A percentile compares a stretch with the other conserved stretches of the same genome.
phyloP scores from a whole-genome alignment of 1,140 invertebrate genomes.

The Hetaerina americana region DNA sequence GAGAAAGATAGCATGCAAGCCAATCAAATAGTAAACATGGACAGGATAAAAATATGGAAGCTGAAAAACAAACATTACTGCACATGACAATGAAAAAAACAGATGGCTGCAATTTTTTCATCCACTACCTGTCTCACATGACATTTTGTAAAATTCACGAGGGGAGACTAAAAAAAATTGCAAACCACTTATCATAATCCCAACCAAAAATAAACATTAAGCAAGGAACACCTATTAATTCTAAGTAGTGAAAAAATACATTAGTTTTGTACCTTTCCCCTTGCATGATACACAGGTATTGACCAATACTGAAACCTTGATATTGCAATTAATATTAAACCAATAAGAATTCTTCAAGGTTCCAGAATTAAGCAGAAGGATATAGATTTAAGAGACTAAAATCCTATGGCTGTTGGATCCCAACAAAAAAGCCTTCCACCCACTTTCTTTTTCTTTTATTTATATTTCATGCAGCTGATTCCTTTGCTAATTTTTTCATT shows the following conservation, averaged over 20 bases:
- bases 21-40: background rate
- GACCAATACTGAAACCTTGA: too few species aligned
- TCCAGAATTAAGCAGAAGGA: too few species aligned
- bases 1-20: background rate
- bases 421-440: too few species aligned
- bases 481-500: too few species aligned
- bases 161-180: background rate
- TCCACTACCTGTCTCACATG: background rate
- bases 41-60: background rate
- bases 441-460: too few species aligned
- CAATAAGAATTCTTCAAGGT: too few species aligned
- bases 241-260: background rate
- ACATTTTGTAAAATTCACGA: background rate
- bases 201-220: background rate
- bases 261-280: background rate
- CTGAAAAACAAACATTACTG: background rate
- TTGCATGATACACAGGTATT: too few species aligned
- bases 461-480: too few species aligned
- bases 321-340: too few species aligned
- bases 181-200: background rate
- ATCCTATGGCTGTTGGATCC: too few species aligned
- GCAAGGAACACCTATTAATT: background rate
- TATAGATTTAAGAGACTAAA: too few species aligned
- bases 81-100: background rate
- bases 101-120: background rate